Percentiles rank a stretch among this genome's conserved stretches.
phyloP scores from a whole-genome alignment of 2,797 vertebrate species.

The Falco novaeseelandiae region DNA sequence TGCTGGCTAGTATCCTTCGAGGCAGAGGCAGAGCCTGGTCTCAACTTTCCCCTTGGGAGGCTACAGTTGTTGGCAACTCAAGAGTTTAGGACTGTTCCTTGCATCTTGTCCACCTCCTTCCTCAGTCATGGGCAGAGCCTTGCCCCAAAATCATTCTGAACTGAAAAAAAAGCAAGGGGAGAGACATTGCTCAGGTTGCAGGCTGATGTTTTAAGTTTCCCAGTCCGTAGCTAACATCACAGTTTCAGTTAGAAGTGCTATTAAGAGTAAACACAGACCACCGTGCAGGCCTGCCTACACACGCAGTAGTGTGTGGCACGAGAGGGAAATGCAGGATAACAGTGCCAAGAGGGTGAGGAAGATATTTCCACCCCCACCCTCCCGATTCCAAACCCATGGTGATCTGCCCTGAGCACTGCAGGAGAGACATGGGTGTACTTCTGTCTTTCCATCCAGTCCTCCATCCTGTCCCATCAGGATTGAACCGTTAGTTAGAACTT shows the following conservation, averaged over 20 bases:
- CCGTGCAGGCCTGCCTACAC: fast-evolving
- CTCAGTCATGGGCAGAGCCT: neutral
- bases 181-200: neutral
- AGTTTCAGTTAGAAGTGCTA: neutral
- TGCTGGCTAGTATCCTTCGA: neutral
- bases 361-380: neutral
- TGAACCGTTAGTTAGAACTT: neutral
- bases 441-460: neutral
- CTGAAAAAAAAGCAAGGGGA: neutral
- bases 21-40: neutral
- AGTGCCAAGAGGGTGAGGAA: neutral
- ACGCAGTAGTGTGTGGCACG: neutral
- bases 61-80: neutral
- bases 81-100: neutral
- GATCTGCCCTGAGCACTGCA: neutral
- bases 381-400: fast-evolving
- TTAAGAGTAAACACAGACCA: neutral
- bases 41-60: neutral
- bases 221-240: neutral
- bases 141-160: neutral
- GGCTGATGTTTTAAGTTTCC: neutral
- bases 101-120: neutral
- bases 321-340: neutral
- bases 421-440: neutral
- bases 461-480: neutral